A percentile compares a stretch with the other conserved stretches of the same genome.
phyloP scores from a whole-genome alignment of 2,797 vertebrate genomes.

The Spheniscus humboldti region DNA sequence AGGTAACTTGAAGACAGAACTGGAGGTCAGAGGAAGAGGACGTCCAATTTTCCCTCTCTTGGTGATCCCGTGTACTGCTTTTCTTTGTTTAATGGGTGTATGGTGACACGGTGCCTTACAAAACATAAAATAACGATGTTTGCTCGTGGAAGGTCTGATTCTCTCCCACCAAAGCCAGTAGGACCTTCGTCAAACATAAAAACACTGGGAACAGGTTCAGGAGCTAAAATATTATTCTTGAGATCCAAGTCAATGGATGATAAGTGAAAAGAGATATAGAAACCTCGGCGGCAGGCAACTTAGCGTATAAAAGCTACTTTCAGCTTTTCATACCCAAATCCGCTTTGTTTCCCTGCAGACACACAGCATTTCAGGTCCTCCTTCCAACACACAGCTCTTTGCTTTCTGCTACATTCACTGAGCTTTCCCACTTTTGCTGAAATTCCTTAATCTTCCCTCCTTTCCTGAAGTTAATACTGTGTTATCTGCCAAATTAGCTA shows the following conservation, averaged over 20 bases:
- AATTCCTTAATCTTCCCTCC: not conserved
- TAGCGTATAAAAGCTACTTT: not conserved
- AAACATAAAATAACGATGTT: not conserved
- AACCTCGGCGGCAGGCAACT: not conserved
- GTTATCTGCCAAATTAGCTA: not conserved
- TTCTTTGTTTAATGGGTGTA: not conserved
- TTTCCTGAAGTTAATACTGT: not conserved
- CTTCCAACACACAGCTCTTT: not conserved
- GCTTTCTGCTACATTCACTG: not conserved
- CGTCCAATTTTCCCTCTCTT: not conserved
- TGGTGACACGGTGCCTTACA: not conserved
- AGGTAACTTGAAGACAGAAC: not conserved
- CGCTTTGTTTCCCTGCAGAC: not conserved
- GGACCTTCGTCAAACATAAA: not conserved
- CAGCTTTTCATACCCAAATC: not conserved
- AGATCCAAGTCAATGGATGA: not conserved
- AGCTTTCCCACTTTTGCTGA: not conserved
- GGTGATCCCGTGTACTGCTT: not conserved
- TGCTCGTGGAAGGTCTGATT: not conserved
- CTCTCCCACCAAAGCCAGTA: not conserved
- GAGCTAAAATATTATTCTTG: not conserved
- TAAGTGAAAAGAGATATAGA: not conserved
- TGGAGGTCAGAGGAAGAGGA: not conserved
- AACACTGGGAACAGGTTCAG: not conserved
- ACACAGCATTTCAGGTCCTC: not conserved